phyloP scores from a whole-genome alignment of 2,113 vertebrate genomes.

The Paradisaea rubra region DNA sequence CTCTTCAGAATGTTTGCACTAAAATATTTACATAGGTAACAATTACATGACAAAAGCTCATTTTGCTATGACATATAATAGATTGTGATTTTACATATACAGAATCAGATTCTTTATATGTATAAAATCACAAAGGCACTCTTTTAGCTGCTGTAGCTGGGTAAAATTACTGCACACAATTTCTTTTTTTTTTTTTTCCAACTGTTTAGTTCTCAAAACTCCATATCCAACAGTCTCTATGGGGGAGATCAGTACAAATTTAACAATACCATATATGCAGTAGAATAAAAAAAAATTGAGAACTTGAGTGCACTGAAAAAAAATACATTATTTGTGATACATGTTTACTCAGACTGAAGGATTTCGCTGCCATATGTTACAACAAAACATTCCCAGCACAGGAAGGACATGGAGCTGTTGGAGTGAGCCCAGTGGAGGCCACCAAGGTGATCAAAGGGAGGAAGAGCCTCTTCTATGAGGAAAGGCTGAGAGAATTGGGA shows the following conservation, averaged over 20 bases:
- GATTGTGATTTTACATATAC: background rate
- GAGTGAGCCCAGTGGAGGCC: background rate
- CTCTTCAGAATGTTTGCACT: background rate
- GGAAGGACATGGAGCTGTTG: background rate
- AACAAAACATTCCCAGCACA: background rate
- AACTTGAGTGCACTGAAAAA: background rate
- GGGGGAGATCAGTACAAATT: background rate
- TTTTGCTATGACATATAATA: background rate
- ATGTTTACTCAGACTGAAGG: background rate
- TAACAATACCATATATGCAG: background rate
- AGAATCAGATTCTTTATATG: background rate
- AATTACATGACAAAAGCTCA: background rate
- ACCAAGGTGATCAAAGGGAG: background rate
- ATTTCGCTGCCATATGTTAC: background rate
- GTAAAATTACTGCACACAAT: background rate
- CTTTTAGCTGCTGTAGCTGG: background rate
- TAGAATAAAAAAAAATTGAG: background rate
- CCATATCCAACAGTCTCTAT: background rate
- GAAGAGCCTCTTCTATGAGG: accelerated
- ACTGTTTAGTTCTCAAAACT: background rate
- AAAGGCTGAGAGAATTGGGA: background rate
- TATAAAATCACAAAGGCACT: background rate
- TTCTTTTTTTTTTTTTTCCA: background rate
- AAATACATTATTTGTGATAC: background rate
- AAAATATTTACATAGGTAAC: background rate